Conservation (phyloP, 2,797 vertebrate species). For the Podarcis siculus region DNA sequence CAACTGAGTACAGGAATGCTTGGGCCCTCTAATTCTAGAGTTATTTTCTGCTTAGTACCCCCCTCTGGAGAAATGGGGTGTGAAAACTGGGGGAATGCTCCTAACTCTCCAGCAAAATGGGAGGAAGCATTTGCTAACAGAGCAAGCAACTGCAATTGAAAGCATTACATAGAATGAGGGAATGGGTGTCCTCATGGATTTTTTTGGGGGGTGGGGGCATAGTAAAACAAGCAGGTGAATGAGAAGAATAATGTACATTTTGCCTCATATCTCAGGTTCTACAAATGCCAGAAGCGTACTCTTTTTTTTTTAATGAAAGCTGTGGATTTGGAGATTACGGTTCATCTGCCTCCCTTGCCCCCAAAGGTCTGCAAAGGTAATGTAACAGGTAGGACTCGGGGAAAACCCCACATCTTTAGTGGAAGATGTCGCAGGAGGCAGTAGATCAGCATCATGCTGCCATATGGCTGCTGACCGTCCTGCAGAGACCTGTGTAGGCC, state of each 20-base stretch:
- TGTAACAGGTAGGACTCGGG: neutral
- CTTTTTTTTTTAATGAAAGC: no score
- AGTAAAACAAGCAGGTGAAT: no score
- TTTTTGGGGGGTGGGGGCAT: no score
- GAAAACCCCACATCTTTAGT: no score
- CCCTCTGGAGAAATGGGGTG: neutral
- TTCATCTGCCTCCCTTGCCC: no score
- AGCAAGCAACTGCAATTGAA: neutral
- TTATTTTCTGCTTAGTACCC: neutral
- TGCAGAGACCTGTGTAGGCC: neutral
- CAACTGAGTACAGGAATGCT: neutral
- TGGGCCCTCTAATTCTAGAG: neutral
- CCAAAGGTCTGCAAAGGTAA: neutral
- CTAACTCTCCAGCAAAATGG: neutral
- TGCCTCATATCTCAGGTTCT: no score
- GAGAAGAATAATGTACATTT: no score
- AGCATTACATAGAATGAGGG: neutral
- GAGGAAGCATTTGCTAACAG: neutral
- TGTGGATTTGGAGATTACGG: no score
- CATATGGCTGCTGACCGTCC: neutral
- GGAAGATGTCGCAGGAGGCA: neutral
- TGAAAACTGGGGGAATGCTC: neutral
- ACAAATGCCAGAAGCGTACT: no score
- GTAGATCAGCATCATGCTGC: neutral
- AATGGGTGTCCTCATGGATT: neutral